Evolutionary conservation across 2,113 vertebrate genomes (phyloP), one percentile per base, ranked within the genome.

Genomic region (Tyrannus savana): DNA sequence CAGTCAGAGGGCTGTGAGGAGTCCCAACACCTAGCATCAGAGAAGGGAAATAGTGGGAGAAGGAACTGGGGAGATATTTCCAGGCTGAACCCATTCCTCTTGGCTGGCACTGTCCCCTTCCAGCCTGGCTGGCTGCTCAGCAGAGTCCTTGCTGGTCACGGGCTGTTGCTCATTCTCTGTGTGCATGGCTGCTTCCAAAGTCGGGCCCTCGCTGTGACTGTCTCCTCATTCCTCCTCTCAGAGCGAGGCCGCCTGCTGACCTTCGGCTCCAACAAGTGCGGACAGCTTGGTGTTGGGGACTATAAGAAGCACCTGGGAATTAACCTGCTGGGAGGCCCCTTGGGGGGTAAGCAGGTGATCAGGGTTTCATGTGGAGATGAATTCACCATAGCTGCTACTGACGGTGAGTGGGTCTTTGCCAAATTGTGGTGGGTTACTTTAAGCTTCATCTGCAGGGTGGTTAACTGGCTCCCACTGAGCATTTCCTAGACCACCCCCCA

Each of bases 301-400:
- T 99, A 99, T 33, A 99, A 99, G 97, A 99, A 99, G 93, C 99
- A 99, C 88, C 98, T 98, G 68, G 99, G 99, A 67, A 99, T 99
- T 96, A 99, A 99, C 95, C 96, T 99, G 60, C 98, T 99, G 53
- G 97, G 99, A 79, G 99, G 99, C 87, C 98, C 99, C 21, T 98
- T 99, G 80, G 99, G 99, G 69, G 99, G 99, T 23, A 99, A 99
- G 96, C 98, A 96, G 47, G 98, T 99, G 94, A 99, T 98, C 90
- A 98, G 99, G 96, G 99, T 99, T 93, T 99, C 99, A 18, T 99
- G 99, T 47, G 99, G 99, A 81, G 99, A 99, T 89, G 99, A 99
- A 59, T 99, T 99, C 97, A 99, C 99, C 90, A 99, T 99, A 60
- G 99, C 99, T 94, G 99, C 99, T 96, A 99, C 99, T 63, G 98